A percentile compares a stretch with the other conserved stretches of the same genome.
These are phyloP conservation scores for Parasteatoda tepidariorum DNA, from an alignment of 1,140 invertebrate species.

Conservation along the genomic window DNA sequence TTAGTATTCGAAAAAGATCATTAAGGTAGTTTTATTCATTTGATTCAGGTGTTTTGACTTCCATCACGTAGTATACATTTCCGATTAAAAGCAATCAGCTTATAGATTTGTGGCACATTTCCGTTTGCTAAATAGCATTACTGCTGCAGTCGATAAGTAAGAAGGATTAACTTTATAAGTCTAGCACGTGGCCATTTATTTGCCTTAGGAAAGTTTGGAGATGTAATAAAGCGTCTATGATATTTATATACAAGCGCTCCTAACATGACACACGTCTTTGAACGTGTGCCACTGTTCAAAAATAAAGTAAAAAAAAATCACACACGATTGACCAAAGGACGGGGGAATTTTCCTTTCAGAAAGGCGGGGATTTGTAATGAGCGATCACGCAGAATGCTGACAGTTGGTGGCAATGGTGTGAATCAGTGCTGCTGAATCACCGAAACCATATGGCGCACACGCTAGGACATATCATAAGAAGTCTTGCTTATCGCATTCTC, in stretches of 20 bases:
- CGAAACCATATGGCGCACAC: conserved; percentile 27
- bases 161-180: background rate
- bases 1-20: no score
- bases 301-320: conserved; percentile 4
- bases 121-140: background rate
- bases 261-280: conserved; percentile 22
- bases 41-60: no score
- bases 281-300: conserved; percentile 10
- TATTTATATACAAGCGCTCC: conserved; percentile 9
- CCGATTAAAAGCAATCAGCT: no score
- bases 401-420: conserved; percentile 45
- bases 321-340: conserved; percentile 52
- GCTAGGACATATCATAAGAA: background rate
- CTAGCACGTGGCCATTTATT: background rate
- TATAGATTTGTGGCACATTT: background rate
- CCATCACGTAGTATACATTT: no score
- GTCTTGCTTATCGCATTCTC: background rate
- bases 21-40: no score
- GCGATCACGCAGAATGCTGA: conserved; percentile 35
- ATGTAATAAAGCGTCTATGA: conserved; percentile 31
- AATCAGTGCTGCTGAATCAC: conserved; percentile 47
- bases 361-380: conserved; percentile 40
- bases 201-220: background rate
- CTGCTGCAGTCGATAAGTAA: background rate
- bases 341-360: conserved; percentile 13